A percentile compares a stretch with the other conserved stretches of the same genome.
These are phyloP conservation scores for Diabrotica virgifera DNA, from an alignment of 1,140 invertebrate species.

Conservation along the genomic window DNA sequence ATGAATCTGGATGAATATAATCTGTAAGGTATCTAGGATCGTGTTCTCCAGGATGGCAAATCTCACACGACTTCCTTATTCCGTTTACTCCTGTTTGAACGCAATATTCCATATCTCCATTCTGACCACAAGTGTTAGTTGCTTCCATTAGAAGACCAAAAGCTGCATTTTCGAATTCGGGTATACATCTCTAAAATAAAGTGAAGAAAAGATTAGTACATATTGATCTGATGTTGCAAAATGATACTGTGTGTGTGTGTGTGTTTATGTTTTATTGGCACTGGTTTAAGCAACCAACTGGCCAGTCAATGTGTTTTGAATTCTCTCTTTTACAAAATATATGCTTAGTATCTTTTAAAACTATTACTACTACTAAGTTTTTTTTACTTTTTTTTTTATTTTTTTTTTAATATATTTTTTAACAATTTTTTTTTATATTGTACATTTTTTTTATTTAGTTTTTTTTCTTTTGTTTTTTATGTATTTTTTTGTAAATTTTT, in stretches of 20 bases:
- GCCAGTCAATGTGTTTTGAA: too few relatives aligned
- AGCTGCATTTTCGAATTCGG: conserved; percentile 95
- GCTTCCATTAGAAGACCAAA: conserved; percentile 83
- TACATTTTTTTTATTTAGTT: too few relatives aligned
- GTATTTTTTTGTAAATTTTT: too few relatives aligned
- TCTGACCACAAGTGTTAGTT: conserved; percentile 92
- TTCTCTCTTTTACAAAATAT: too few relatives aligned
- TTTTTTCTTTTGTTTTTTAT: too few relatives aligned
- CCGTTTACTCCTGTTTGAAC: conserved; percentile 73
- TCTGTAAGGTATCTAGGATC: conserved; percentile 83
- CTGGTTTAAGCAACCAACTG: too few relatives aligned
- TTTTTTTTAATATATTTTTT: too few relatives aligned
- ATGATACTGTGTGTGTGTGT: not conserved
- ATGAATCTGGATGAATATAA: conserved; percentile 80
- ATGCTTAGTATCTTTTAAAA: too few relatives aligned
- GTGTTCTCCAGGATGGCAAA: conserved; percentile 65
- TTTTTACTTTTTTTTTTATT: too few relatives aligned
- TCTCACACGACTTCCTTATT: conserved; percentile 61
- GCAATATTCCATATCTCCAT: conserved; percentile 77
- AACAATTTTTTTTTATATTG: too few relatives aligned
- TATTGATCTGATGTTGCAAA: not conserved
- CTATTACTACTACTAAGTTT: too few relatives aligned
- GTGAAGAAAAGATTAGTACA: not conserved
- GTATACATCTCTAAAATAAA: conserved; percentile 80
- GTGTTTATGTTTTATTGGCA: too few relatives aligned